Conservation (phyloP, 2,113 vertebrate genomes). For the Megatriorchis doriae region DNA sequence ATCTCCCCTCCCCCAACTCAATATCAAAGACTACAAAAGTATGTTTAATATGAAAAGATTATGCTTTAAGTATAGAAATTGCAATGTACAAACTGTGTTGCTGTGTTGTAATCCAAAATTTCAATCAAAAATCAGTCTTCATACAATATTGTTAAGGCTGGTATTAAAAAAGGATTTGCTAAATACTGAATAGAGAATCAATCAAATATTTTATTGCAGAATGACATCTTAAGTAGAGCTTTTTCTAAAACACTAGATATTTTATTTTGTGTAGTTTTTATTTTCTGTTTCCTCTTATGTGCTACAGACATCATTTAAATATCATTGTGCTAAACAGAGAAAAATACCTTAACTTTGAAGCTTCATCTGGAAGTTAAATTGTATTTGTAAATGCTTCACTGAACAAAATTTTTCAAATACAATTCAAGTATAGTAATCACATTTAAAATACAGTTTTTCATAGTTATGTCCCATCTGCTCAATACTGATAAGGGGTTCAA, state of each 20-base stretch:
- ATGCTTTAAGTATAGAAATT: background rate
- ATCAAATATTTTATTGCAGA: conserved; percentile 34
- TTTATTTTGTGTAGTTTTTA: conserved; percentile 18
- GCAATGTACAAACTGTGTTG: background rate
- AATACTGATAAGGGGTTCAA: conserved; percentile 77
- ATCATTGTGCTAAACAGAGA: conserved; percentile 35
- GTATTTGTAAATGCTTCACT: conserved; percentile 72
- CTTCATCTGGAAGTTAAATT: conserved; percentile 67
- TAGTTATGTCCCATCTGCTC: conserved; percentile 73
- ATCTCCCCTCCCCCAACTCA: background rate
- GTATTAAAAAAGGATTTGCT: conserved; percentile 39
- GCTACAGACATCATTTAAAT: conserved; percentile 37
- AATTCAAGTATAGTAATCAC: conserved; percentile 68
- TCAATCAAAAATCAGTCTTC: conserved; percentile 11
- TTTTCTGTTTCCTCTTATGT: background rate
- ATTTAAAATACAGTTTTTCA: conserved; percentile 75
- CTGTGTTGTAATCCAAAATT: conserved; percentile 25
- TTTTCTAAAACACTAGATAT: background rate
- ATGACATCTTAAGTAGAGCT: background rate
- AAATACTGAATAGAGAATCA: background rate
- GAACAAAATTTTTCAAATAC: conserved; percentile 71
- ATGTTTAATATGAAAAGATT: conserved; percentile 14
- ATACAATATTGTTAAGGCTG: background rate
- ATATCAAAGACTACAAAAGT: background rate
- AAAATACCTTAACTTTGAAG: conserved; percentile 59